Percentiles rank a stretch among this genome's conserved stretches.
Evolutionary conservation across 1,140 invertebrate species (phyloP).

Genomic region (Rhopalosiphum padi): DNA sequence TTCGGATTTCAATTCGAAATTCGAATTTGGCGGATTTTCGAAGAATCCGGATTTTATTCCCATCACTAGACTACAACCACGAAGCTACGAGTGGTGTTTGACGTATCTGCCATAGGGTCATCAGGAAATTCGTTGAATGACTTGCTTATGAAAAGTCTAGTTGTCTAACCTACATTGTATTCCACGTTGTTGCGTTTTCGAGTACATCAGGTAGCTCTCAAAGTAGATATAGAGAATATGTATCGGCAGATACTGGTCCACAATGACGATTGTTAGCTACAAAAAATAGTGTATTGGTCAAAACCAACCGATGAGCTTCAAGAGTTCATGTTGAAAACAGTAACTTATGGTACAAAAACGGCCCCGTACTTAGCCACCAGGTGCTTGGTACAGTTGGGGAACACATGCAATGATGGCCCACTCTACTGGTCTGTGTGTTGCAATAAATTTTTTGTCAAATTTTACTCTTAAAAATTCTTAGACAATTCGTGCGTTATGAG

Average conservation of each 20-base stretch:
- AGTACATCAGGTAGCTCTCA: slow-evolving; percentile 2
- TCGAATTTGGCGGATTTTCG: no score
- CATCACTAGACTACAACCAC: no score
- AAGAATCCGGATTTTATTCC: no score
- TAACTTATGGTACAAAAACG: slow-evolving; percentile 36
- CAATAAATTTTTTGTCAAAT: no score
- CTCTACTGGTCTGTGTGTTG: no score
- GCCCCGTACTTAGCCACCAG: slow-evolving; percentile 41
- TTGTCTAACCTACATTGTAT: no score
- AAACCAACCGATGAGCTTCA: background rate
- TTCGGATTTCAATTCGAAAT: no score
- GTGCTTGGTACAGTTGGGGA: background rate
- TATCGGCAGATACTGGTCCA: slow-evolving; percentile 28
- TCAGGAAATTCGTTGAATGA: no score
- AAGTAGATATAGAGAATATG: slow-evolving; percentile 54
- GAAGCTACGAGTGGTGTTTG: no score
- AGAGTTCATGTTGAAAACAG: slow-evolving; percentile 31
- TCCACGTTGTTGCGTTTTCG: slow-evolving; percentile 60
- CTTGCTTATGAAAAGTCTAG: no score
- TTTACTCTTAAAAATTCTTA: no score
- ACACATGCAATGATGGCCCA: background rate
- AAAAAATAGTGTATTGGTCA: slow-evolving; percentile 14
- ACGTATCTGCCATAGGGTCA: no score
- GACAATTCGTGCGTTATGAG: background rate
- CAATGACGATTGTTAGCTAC: background rate